Evolutionary conservation across 1,140 invertebrate species (phyloP).

Genomic region (Reticulitermes speratus): DNA sequence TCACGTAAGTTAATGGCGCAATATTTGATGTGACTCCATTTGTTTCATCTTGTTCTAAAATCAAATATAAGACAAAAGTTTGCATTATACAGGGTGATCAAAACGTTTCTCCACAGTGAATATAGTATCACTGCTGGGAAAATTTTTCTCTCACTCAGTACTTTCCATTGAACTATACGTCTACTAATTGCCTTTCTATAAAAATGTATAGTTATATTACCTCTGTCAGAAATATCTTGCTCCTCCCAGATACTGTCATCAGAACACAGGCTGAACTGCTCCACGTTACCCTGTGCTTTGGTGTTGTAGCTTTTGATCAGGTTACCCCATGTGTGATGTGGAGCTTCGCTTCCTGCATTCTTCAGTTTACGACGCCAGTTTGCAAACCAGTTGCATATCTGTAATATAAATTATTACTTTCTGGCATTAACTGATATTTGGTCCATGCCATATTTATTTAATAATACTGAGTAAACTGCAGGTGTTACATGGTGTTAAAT

Average conservation of each 20-base stretch:
- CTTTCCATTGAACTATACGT: too few species aligned
- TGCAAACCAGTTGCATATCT: slow-evolving; percentile 77
- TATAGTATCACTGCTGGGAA: too few species aligned
- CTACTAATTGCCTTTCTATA: too few species aligned
- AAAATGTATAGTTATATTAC: neutral
- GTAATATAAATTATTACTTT: slow-evolving; percentile 31
- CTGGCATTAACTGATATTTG: too few species aligned
- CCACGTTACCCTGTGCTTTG: slow-evolving; percentile 67
- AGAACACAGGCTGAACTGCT: slow-evolving; percentile 71
- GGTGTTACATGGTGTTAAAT: too few species aligned
- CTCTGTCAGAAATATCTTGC: slow-evolving; percentile 43
- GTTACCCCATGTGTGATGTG: slow-evolving; percentile 59
- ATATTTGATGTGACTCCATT: neutral
- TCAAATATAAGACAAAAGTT: neutral
- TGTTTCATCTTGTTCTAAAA: neutral
- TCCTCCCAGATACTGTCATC: slow-evolving; percentile 73
- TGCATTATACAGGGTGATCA: neutral
- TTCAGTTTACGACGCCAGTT: slow-evolving; percentile 73
- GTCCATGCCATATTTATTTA: too few species aligned
- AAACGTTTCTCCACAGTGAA: too few species aligned
- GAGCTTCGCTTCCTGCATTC: slow-evolving; percentile 59
- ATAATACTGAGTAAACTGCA: too few species aligned
- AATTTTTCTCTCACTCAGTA: too few species aligned
- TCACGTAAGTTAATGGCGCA: slow-evolving; percentile 30
- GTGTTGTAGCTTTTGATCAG: slow-evolving; percentile 71